phyloP scores from a whole-genome alignment of 2,797 vertebrate species.

The Phrynocephalus forsythii region DNA sequence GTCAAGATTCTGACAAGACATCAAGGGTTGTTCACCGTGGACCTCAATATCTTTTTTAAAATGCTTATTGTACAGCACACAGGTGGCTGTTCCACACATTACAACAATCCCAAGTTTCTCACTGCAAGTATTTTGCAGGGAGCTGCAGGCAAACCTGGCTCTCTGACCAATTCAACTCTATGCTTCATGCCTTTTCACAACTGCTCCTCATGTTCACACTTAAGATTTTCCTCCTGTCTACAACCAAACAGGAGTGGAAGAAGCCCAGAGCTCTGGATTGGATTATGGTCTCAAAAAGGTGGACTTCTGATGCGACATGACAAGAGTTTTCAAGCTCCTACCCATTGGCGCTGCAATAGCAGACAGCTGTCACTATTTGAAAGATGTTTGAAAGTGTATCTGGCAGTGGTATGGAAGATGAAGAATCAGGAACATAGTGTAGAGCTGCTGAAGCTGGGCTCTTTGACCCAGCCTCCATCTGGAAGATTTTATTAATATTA shows the following conservation, averaged over 20 bases:
- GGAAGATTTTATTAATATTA: background rate
- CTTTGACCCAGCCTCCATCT: background rate
- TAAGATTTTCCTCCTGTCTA: background rate
- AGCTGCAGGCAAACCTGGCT: background rate
- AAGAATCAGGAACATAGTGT: background rate
- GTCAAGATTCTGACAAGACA: conserved; percentile 24
- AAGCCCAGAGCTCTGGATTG: background rate
- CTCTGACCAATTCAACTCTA: background rate
- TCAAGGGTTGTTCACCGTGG: background rate
- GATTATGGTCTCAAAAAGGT: background rate
- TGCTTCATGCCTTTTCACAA: background rate
- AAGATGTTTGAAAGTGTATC: background rate
- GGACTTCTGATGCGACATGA: background rate
- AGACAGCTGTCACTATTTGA: background rate
- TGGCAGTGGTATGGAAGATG: background rate
- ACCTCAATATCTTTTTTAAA: background rate
- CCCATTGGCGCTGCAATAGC: background rate
- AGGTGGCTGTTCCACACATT: background rate
- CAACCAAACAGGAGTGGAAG: background rate
- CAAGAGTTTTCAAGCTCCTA: background rate
- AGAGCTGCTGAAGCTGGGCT: background rate
- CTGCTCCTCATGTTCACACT: background rate
- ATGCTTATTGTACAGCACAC: background rate
- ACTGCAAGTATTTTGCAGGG: background rate
- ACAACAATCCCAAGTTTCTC: background rate